Evolutionary conservation across 92 coral and sea anemone genomes (phyloP), one percentile per base, ranked within the genome.

Genomic region (Chrysogorgia sp.): DNA sequence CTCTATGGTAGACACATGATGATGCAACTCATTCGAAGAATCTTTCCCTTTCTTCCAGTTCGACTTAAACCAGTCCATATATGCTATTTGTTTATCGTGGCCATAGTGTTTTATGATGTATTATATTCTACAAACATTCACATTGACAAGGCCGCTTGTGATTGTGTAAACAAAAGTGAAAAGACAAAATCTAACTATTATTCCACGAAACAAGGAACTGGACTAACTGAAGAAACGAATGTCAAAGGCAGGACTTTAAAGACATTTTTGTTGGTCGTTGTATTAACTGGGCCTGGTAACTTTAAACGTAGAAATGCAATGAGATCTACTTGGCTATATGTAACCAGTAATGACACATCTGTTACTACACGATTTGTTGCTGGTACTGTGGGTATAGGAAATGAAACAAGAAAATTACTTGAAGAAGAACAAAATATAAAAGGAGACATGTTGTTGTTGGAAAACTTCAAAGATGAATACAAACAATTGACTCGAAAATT

Each of bases 381-480:
- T 41, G 99, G 99, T 5, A 82, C 80, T 0, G 85, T 67, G 40
- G 81, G 71, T 10, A 61, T 96, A 22, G 32, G 83, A 7, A 67
- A 49, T 25, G 76, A 88, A 55, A 86, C 83, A 45, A 58, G 19
- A 34, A 40, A 80, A 25, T 60, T 40, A 29, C 75, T 96, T 70
- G 67, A 77, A 28, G 30, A 48, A 55, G 97, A 96, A 63, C 85
- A 86, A 34, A 59, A 70, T 8, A 19, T n/a, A 1, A 71, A 78
- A 43, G 56, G 76, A 3, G 99, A 96, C 59, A 50, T 96, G 29
- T 47, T 96, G 32, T 71, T 94, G 28, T 87, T 96, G 64, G 83
- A 82, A 43, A 84, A 96, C 28, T 76, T 96, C 8, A 87, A 87
- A 66, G 99, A 96, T 79, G 91, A 88, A 8, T 96, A 96, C 75